Conservation (phyloP, 2,113 vertebrate genomes). For the Muntiacus reevesi region DNA sequence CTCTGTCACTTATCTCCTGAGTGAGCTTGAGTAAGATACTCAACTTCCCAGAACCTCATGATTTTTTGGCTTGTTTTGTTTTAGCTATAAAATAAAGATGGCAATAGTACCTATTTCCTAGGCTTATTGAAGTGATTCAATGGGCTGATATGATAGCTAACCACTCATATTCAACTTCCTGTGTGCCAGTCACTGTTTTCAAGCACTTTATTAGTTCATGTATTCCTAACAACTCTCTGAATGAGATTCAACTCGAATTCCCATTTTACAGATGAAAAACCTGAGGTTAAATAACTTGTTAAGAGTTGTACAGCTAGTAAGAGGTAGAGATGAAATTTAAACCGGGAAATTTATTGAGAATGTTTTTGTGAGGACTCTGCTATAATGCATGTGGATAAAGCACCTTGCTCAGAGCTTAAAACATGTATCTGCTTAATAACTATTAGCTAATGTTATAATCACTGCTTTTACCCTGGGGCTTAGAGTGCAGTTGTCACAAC, state of each 20-base stretch:
- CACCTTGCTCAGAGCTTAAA: background rate
- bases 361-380: background rate
- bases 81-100: background rate
- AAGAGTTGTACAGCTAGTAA: background rate
- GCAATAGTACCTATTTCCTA: background rate
- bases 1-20: background rate
- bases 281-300: background rate
- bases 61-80: background rate
- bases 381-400: background rate
- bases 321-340: background rate
- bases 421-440: background rate
- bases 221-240: background rate
- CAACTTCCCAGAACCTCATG: background rate
- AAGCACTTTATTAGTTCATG: background rate
- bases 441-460: background rate
- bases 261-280: background rate
- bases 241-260: background rate
- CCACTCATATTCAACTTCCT: background rate
- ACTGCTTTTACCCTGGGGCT: background rate
- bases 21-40: background rate
- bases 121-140: background rate
- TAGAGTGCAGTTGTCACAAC: background rate
- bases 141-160: background rate
- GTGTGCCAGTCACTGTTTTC: background rate
- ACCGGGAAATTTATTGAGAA: background rate